A percentile compares a stretch with the other conserved stretches of the same genome.
Evolutionary conservation across 2,888 invertebrate species (phyloP).

Genomic region (Leucania comma): DNA sequence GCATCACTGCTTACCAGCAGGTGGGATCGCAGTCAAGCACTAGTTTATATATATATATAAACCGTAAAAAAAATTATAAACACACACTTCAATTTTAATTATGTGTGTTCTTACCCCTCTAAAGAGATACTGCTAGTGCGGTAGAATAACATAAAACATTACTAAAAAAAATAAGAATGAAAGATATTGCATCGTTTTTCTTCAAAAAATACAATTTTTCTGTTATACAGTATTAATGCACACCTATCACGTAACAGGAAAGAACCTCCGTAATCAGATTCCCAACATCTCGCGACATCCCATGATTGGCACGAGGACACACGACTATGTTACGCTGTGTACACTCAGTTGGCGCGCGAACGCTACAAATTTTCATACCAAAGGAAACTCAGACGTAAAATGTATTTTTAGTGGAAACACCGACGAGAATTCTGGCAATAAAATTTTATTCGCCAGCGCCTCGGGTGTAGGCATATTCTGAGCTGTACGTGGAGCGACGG

Average conservation of each 20-base stretch:
- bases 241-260: conserved; percentile 63
- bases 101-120: too few species aligned
- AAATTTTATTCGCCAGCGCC: conserved; percentile 72
- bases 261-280: conserved; percentile 62
- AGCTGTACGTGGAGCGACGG: conserved; percentile 53
- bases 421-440: conserved; percentile 71
- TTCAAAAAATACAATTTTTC: conserved; percentile 18
- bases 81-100: too few species aligned
- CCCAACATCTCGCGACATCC: conserved; percentile 47
- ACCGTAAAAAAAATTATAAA: too few species aligned
- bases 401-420: conserved; percentile 69
- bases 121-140: too few species aligned
- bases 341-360: conserved; percentile 52
- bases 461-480: conserved; percentile 63
- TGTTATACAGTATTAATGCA: conserved; percentile 49
- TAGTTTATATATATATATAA: too few species aligned
- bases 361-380: conserved; percentile 74
- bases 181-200: neutral
- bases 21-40: too few species aligned
- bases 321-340: conserved; percentile 43
- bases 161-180: neutral
- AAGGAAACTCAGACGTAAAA: conserved; percentile 69
- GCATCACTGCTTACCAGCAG: too few species aligned
- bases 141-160: too few species aligned
- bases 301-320: conserved; percentile 60